Evolutionary conservation across 2,888 invertebrate genomes (phyloP), one percentile per base, ranked within the genome.

Genomic region (Cactoblastis cactorum): DNA sequence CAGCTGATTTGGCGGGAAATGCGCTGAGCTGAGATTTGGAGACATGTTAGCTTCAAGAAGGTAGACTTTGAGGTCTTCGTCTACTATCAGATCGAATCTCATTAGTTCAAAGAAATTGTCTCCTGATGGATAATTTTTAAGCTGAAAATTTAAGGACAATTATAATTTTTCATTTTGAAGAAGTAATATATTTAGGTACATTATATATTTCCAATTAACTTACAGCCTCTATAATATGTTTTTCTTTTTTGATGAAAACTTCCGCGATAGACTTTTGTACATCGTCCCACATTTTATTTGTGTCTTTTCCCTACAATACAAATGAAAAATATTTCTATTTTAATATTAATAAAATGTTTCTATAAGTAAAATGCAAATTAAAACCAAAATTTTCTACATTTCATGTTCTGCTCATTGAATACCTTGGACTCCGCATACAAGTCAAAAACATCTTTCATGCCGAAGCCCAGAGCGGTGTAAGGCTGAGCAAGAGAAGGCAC

Each of bases 21-120:
- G 98, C 0, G 95, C 95, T 0, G 98, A 97, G 0, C 97, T 97
- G 52, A 99, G 90, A 89, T 99, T 99, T 0, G 99, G 99, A 11
- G 98, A 98, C 99, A 99, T 98, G 72, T 99, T 99, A 0, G 97
- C 98, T 88, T 99, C 99, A 92, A 99, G 94, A 4, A 98, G 88
- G 68, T 93, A 95, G 0, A 98, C 95, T 45, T 94, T 95, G 0
- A 98, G 77, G 49, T 97, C 88, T 59, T 96, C 95, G 74, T 98
- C 97, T 1, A 98, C 87, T 0, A 97, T 94, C 72, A 99, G 94
- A 80, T 99, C 99, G 72, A 99, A 96, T 24, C 99, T 92, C 84
- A 98, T 95, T 90, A 99, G 90, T 82, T 99, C 98, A 80, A 99
- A 99, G 79, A 97, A 98, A 65, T 95, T 95, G 14, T 91, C 80